phyloP scores from a whole-genome alignment of 1,140 invertebrate genomes.

The Bicyclus anynana region DNA sequence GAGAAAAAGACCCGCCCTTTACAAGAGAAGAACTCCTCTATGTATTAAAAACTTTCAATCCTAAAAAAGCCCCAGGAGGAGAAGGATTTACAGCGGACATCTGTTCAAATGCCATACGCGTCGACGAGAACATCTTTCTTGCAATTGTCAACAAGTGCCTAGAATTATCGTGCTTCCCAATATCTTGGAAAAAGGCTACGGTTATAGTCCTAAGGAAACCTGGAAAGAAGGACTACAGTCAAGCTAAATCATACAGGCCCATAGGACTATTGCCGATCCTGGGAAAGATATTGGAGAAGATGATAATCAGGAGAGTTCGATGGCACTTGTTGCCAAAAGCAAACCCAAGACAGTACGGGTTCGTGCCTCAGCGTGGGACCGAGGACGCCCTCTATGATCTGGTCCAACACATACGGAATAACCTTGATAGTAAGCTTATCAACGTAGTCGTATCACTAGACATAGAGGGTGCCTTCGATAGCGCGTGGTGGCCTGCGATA shows the following conservation, averaged over 20 bases:
- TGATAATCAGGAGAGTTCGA: background rate
- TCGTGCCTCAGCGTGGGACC: constrained; percentile 7
- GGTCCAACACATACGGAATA: constrained; percentile 4
- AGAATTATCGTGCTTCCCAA: background rate
- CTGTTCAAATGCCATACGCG: background rate
- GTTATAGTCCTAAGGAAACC: constrained; percentile 13
- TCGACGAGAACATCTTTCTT: background rate
- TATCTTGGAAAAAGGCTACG: background rate
- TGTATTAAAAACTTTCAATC: background rate
- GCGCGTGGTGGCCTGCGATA: constrained; percentile 5
- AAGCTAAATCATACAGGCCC: background rate
- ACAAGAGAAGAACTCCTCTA: background rate
- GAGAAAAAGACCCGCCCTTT: background rate
- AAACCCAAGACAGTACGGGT: background rate
- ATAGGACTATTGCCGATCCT: background rate
- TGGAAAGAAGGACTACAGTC: background rate
- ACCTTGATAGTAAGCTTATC: constrained; percentile 9
- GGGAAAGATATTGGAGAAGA: constrained; percentile 5
- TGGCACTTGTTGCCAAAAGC: constrained; percentile 4
- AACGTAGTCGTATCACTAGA: constrained; percentile 17
- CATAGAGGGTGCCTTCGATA: constrained; percentile 21
- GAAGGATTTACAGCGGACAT: background rate
- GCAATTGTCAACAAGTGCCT: background rate
- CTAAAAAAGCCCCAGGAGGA: background rate
- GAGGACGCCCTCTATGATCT: constrained; percentile 14